phyloP scores from a whole-genome alignment of 1,140 invertebrate genomes.

The Nasonia vitripennis region DNA sequence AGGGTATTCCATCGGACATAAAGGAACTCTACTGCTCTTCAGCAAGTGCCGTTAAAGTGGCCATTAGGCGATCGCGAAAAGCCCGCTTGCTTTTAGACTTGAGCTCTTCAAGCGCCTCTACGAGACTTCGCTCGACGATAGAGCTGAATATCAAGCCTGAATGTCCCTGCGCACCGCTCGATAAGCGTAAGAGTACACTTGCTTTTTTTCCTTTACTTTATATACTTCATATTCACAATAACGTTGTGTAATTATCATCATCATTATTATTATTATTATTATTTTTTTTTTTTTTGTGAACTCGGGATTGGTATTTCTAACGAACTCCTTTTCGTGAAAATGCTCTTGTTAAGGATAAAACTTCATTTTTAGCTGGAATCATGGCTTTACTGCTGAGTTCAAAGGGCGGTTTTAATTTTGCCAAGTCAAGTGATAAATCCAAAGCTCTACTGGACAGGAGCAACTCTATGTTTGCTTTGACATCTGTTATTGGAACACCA shows the following conservation, averaged over 20 bases:
- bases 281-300: too few relatives aligned
- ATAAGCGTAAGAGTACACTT: slow-evolving; percentile 63
- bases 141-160: slow-evolving; percentile 61
- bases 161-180: slow-evolving; percentile 65
- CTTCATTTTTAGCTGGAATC: slow-evolving; percentile 63
- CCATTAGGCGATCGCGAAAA: slow-evolving; percentile 64
- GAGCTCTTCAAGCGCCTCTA: slow-evolving; percentile 44
- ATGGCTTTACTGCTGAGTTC: slow-evolving; percentile 63
- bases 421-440: slow-evolving; percentile 53
- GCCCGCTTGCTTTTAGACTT: slow-evolving; percentile 65
- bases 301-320: too few relatives aligned
- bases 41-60: slow-evolving; percentile 65
- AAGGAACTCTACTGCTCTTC: slow-evolving; percentile 66
- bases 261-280: neutral
- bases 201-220: slow-evolving; percentile 8
- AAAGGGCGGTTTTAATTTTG: slow-evolving; percentile 55
- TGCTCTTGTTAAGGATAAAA: neutral
- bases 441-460: slow-evolving; percentile 57
- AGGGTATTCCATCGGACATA: slow-evolving; percentile 64
- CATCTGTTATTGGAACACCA: slow-evolving; percentile 55
- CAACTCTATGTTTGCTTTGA: slow-evolving; percentile 61
- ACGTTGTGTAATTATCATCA: neutral
- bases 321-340: too few relatives aligned
- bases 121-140: slow-evolving; percentile 61
- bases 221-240: slow-evolving; percentile 12